phyloP scores from a whole-genome alignment of 2,888 invertebrate species.

The Nomada ferruginata region DNA sequence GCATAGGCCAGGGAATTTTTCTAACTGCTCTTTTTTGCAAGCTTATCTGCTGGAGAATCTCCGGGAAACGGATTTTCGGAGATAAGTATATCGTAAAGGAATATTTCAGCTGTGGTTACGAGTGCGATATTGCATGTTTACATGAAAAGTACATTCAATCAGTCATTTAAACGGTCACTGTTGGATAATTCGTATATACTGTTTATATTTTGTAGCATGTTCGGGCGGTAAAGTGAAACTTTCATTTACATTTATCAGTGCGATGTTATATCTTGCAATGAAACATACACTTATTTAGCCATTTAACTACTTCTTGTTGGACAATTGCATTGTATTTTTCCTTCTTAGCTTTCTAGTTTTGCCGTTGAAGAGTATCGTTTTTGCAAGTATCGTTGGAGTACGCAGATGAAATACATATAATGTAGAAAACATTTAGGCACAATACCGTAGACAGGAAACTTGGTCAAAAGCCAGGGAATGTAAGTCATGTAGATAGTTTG shows the following conservation, averaged over 20 bases:
- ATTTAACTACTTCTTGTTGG: too few relatives aligned
- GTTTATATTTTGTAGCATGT: too few relatives aligned
- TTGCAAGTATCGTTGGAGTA: background rate
- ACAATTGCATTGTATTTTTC: background rate
- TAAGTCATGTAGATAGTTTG: conserved; percentile 32
- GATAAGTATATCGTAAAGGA: background rate
- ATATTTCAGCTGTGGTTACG: background rate
- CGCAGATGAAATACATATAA: conserved; percentile 37
- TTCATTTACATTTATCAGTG: too few relatives aligned
- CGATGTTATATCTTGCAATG: too few relatives aligned
- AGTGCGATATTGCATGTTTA: background rate
- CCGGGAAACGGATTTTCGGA: background rate
- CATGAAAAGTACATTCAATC: background rate
- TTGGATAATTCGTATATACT: background rate
- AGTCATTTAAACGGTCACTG: background rate
- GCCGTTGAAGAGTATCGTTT: background rate
- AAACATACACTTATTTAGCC: too few relatives aligned
- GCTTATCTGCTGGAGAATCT: background rate
- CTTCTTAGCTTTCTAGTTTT: background rate
- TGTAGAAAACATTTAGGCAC: conserved; percentile 3
- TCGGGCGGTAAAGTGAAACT: too few relatives aligned
- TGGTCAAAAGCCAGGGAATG: conserved; percentile 48
- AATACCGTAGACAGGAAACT: conserved; percentile 21
- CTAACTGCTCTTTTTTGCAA: too few relatives aligned
- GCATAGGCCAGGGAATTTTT: conserved; percentile 4